Conservation (phyloP, 2,113 vertebrate genomes). For the Electrona antarctica region DNA sequence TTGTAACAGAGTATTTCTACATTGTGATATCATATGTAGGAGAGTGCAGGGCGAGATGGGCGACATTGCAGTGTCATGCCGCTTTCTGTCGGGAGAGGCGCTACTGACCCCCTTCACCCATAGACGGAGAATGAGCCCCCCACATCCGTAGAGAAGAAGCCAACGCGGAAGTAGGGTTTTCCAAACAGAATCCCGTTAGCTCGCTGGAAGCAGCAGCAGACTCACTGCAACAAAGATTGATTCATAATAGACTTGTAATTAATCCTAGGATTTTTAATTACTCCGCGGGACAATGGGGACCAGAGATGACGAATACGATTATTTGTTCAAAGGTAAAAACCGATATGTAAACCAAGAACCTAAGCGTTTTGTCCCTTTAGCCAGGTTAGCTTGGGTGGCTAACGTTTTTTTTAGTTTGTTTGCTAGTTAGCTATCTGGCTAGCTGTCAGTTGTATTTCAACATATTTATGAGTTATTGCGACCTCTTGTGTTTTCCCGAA, state of each 20-base stretch:
- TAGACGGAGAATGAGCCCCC: no score
- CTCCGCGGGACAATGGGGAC: slow-evolving; percentile 83
- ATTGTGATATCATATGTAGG: no score
- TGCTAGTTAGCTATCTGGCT: slow-evolving; percentile 14
- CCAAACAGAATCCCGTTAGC: slow-evolving; percentile 61
- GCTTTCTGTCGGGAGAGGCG: no score
- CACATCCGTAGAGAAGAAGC: no score
- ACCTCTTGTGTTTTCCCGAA: not conserved
- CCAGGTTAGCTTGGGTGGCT: not conserved
- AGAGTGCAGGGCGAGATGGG: no score
- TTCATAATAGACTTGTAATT: not conserved
- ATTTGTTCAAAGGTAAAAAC: slow-evolving; percentile 95
- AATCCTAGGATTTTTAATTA: not conserved
- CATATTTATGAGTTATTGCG: slow-evolving; percentile 40
- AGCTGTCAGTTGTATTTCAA: slow-evolving; percentile 34
- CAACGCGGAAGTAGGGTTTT: slow-evolving; percentile 52
- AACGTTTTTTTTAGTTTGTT: not conserved
- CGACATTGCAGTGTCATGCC: no score
- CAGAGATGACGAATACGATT: slow-evolving; percentile 97
- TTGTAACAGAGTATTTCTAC: no score
- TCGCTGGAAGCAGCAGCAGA: slow-evolving; percentile 38
- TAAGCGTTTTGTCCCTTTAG: not conserved
- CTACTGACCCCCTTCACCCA: no score
- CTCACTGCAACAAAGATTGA: not conserved
- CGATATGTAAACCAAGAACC: not conserved